Evolutionary conservation across 2,113 vertebrate species (phyloP).

Genomic region (Guaruba guarouba): DNA sequence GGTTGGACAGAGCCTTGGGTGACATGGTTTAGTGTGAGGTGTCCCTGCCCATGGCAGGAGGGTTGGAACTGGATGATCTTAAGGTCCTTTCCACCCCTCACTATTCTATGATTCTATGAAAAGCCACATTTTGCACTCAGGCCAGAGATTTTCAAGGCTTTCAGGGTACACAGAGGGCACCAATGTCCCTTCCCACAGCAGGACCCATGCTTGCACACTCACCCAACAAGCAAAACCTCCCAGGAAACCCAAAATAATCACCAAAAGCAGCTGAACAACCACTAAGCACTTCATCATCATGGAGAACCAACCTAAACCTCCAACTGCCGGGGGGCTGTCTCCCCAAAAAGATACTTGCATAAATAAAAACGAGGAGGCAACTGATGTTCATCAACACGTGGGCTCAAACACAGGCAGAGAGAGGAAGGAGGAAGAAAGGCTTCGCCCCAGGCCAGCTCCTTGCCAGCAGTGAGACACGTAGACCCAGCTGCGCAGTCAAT

Average conservation of each 20-base stretch:
- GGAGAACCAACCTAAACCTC: not conserved
- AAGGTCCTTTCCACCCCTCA: not conserved
- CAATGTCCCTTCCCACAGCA: not conserved
- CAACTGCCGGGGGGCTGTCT: not conserved
- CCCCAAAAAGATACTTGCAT: not conserved
- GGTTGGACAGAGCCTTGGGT: not conserved
- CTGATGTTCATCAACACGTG: not conserved
- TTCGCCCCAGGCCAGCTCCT: conserved; percentile 50
- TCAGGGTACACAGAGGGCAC: not conserved
- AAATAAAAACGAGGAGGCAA: conserved; percentile 18
- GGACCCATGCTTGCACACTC: not conserved
- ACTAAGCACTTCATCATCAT: not conserved
- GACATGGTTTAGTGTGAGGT: not conserved
- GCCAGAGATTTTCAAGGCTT: conserved; percentile 19
- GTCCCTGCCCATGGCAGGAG: not conserved
- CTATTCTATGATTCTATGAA: not conserved
- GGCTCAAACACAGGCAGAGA: not conserved
- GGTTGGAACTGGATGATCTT: not conserved
- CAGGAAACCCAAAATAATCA: conserved; percentile 29
- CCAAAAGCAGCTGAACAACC: conserved; percentile 17
- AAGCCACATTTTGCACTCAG: not conserved
- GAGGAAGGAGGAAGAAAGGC: conserved; percentile 35
- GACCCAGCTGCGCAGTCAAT: conserved; percentile 34
- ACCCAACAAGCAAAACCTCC: not conserved
- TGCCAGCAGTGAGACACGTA: not conserved